These are phyloP conservation scores for Phaenicophaeus curvirostris DNA, from an alignment of 2,797 vertebrate genomes.

Conservation along the genomic window DNA sequence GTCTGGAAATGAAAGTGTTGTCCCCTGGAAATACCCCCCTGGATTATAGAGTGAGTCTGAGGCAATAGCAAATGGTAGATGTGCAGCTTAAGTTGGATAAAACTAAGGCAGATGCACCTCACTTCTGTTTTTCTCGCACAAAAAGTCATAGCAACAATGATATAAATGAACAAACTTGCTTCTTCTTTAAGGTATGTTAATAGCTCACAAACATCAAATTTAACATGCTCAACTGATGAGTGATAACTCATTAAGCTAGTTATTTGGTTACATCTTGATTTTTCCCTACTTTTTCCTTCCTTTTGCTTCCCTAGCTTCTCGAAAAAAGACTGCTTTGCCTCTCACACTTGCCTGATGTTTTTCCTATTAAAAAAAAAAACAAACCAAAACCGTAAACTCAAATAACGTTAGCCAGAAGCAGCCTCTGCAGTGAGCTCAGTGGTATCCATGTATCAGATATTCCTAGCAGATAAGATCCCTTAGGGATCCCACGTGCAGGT, in stretches of 20 bases:
- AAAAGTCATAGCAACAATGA: accelerated
- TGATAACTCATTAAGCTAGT: not conserved
- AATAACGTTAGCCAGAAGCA: not conserved
- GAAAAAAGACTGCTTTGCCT: not conserved
- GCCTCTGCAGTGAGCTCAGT: not conserved
- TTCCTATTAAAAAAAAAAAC: not conserved
- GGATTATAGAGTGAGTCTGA: not conserved
- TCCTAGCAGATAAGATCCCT: not conserved
- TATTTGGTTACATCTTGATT: not conserved
- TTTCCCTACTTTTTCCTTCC: not conserved
- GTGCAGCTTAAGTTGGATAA: not conserved
- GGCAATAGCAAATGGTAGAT: not conserved
- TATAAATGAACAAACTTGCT: not conserved
- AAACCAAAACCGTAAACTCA: not conserved
- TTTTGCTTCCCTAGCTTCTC: not conserved
- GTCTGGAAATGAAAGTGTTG: not conserved
- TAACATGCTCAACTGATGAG: not conserved
- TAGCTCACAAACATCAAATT: not conserved
- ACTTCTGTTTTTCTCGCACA: not conserved
- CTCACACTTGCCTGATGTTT: not conserved
- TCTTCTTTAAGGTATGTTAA: not conserved
- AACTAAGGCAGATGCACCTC: not conserved
- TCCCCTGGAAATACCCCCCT: not conserved
- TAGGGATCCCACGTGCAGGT: not conserved
- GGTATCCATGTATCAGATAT: not conserved